Conservation (phyloP, 1,140 invertebrate genomes). For the Zaprionus africanus region DNA sequence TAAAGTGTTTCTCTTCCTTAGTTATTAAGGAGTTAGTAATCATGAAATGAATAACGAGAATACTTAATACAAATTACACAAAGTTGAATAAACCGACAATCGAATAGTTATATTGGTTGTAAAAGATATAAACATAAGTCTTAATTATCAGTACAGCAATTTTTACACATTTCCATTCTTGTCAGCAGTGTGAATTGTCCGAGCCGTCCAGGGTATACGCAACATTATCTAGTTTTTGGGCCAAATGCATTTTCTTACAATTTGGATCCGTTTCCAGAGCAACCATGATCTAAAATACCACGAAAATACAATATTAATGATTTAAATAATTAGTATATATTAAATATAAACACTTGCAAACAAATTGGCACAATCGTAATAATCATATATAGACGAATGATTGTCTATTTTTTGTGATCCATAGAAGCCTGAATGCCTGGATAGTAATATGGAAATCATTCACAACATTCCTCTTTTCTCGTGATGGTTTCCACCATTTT, state of each 20-base stretch:
- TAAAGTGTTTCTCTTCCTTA: too few relatives aligned
- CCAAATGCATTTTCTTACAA: conserved; percentile 94
- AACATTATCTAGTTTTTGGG: conserved; percentile 95
- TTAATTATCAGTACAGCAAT: neutral
- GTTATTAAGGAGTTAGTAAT: too few relatives aligned
- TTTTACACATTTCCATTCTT: conserved; percentile 32
- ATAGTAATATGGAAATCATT: too few relatives aligned
- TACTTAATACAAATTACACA: neutral
- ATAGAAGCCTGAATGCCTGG: too few relatives aligned
- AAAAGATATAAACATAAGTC: neutral
- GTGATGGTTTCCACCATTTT: too few relatives aligned
- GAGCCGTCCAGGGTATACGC: conserved; percentile 95
- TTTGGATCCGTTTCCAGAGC: conserved; percentile 92
- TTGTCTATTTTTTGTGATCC: too few relatives aligned
- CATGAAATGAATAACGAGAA: neutral
- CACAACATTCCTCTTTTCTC: too few relatives aligned
- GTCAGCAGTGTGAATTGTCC: conserved; percentile 82
- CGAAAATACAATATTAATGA: too few relatives aligned
- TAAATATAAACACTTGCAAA: neutral
- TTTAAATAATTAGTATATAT: too few relatives aligned
- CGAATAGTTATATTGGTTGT: neutral
- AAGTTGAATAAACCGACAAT: neutral
- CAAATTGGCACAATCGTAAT: too few relatives aligned
- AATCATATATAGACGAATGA: too few relatives aligned
- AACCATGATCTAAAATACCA: conserved; percentile 86